Evolutionary conservation across 1,140 invertebrate genomes (phyloP).

Genomic region (Subanguina moxae): DNA sequence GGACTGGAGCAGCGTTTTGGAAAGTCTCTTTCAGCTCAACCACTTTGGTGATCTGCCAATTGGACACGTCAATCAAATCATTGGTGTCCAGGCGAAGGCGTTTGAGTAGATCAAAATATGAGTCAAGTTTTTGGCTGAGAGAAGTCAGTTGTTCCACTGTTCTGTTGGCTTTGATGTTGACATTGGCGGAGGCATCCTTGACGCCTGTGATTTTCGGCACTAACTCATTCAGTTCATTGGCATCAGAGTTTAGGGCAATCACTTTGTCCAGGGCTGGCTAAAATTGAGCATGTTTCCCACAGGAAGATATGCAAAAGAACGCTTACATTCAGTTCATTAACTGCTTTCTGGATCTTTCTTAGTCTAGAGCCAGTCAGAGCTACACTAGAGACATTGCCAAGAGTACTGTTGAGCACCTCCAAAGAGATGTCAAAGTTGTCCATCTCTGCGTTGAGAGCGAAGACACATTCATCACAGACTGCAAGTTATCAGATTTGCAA

Average conservation of each 20-base stretch:
- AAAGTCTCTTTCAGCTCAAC: slow-evolving; percentile 19
- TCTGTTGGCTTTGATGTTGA: slow-evolving; percentile 38
- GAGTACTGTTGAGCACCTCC: slow-evolving; percentile 25
- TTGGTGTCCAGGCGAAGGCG: slow-evolving; percentile 28
- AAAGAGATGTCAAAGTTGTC: slow-evolving; percentile 32
- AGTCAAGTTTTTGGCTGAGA: slow-evolving; percentile 37
- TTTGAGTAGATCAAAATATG: slow-evolving; percentile 14
- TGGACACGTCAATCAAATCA: slow-evolving; percentile 34
- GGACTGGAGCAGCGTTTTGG: slow-evolving; percentile 30
- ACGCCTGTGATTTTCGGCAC: slow-evolving; percentile 15
- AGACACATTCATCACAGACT: slow-evolving; percentile 56
- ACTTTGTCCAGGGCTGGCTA: slow-evolving; percentile 24
- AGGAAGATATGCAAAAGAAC: no score
- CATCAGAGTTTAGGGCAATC: slow-evolving; percentile 20
- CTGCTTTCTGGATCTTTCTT: slow-evolving; percentile 43
- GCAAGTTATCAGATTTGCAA: neutral
- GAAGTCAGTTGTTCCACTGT: slow-evolving; percentile 32
- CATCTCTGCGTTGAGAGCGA: slow-evolving; percentile 49
- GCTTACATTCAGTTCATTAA: slow-evolving; percentile 14
- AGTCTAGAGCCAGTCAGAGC: slow-evolving; percentile 55
- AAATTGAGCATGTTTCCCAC: slow-evolving; percentile 12
- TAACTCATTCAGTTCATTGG: slow-evolving; percentile 33
- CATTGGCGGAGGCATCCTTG: slow-evolving; percentile 22
- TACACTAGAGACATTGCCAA: slow-evolving; percentile 52
- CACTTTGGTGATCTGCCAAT: slow-evolving; percentile 28